phyloP scores from a whole-genome alignment of 2,797 vertebrate genomes.

The Hipposideros larvatus region DNA sequence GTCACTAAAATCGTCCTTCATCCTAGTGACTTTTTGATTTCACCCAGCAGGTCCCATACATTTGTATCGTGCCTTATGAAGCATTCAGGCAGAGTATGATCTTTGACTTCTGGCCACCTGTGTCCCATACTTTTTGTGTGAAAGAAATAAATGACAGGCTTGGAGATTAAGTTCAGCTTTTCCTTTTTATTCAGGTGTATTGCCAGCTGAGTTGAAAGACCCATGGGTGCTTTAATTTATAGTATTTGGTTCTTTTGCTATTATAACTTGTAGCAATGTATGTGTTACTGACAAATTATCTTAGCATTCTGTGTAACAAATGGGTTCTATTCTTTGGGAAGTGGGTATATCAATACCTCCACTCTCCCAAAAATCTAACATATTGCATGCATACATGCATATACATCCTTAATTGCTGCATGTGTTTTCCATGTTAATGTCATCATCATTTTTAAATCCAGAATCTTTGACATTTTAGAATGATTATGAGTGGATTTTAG shows the following conservation, averaged over 20 bases:
- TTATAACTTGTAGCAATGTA: conserved; percentile 38
- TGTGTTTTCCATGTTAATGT: conserved; percentile 75
- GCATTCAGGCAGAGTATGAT: conserved; percentile 83
- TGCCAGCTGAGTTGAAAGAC: conserved; percentile 70
- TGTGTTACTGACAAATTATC: conserved; percentile 3
- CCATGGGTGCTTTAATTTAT: conserved; percentile 66
- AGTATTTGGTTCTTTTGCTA: conserved; percentile 63
- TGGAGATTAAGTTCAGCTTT: conserved; percentile 83
- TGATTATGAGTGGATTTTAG: not conserved
- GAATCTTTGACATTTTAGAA: conserved; percentile 73
- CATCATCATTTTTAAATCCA: conserved; percentile 70
- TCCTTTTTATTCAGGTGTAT: conserved; percentile 79
- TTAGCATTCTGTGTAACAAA: conserved; percentile 47
- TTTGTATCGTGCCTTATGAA: conserved; percentile 83
- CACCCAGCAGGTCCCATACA: conserved; percentile 73
- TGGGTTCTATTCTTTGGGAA: conserved; percentile 58
- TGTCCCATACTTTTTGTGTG: conserved; percentile 87
- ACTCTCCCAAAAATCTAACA: not conserved
- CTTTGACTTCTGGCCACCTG: conserved; percentile 90
- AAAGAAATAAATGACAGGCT: conserved; percentile 87
- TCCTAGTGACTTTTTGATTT: conserved; percentile 82
- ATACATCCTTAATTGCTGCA: conserved; percentile 56
- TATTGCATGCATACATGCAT: not conserved
- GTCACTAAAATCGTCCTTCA: conserved; percentile 82
- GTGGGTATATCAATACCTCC: not conserved